Base-by-base conservation (phyloP, 1,140 invertebrate species). In the Heliconius eleuchia region DNA sequence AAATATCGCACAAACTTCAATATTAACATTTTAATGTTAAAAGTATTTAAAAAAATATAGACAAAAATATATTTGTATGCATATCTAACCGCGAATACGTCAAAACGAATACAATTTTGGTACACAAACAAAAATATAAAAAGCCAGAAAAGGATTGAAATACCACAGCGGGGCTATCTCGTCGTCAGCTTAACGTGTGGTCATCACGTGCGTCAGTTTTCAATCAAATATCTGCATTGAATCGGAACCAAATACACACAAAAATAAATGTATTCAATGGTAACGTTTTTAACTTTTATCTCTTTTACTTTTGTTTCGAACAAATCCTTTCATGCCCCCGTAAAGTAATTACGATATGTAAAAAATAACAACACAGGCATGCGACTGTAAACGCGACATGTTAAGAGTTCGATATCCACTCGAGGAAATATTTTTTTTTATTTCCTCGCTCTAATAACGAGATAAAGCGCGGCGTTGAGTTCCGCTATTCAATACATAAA, bases 161-260 rank as follows among this genome's bases (percentile, higher is more conserved):
- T 23, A 27, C 19, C 23, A 66, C 23, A 66, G 60, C 11, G 8
- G 7, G 13, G 57, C 6, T 66, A 66, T 27, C 60, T 27, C 60
- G 23, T 66, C 23, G n/a, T 66, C 60, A 66, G 60, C 27, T 66
- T 30, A 66, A 30, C 60, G 60, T 27, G 60, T 66, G 27, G 60
- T 30, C 16, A 66, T 70, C 60, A 76, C 74, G 37, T 27, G 8
- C 30, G 18, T 34, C 23, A 1, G 23, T 16, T 46, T 70, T 66
- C 57, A 76, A 71, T 76, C 74, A 76, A 76, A 76, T 76, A 70
- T 76, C 57, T 55, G 9, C 37, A 34, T 71, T 42, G 60, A 34
- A 70, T 27, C 57, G 55, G 50, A 70, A 70, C 46, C 74, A 70
- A 76, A 76, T 34, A 34, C 34, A 34, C 34, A 60, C 19, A 42